Evolutionary conservation across 2,113 vertebrate genomes (phyloP), one percentile per base, ranked within the genome.

Genomic region (Hippocampus abdominalis): DNA sequence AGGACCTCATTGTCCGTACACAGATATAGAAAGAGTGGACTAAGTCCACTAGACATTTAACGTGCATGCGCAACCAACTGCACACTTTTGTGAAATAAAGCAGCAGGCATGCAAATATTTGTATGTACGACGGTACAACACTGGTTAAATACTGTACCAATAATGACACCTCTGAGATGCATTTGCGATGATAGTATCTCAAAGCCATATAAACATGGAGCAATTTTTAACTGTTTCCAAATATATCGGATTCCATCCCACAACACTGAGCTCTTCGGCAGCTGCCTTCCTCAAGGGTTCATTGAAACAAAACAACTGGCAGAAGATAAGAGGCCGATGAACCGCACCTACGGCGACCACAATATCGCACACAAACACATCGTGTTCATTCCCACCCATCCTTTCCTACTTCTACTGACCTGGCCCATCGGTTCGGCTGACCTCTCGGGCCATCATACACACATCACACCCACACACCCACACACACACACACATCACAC

Each of bases 331-430:
- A 82, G 64, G 64, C 59, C 29, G 65, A 39, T n/a, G 65, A 75
- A 82, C 75, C 79, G 65, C 82, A 78, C 83, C 79, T 77, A 71
- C 11, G 62, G 81, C 78, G n/a, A 77, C 49, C 68, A 68, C 70
- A 66, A 27, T 27, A 40, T 71, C 68, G 68, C 48, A 51, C 51
- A 76, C 29, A 71, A 68, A 81, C 62, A 25, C 54, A 42, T 42
- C 61, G 21, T n/a, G 64, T 78, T 75, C 44, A 70, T 87, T 87
- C 79, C 84, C 85, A 85, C 82, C 84, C 86, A 84, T 87, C 87
- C 84, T 78, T 84, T 88, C 84, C 84, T 80, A 81, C 83, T 79
- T 79, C 15, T 9, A 4, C 54, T 78, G 78, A 78, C 82, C 84
- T 48, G 65, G 70, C 76, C 79, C 83, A 83, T 78, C 80, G 81